These are phyloP conservation scores for Mystacides longicornis DNA, from an alignment of 2,888 invertebrate species.

Conservation along the genomic window DNA sequence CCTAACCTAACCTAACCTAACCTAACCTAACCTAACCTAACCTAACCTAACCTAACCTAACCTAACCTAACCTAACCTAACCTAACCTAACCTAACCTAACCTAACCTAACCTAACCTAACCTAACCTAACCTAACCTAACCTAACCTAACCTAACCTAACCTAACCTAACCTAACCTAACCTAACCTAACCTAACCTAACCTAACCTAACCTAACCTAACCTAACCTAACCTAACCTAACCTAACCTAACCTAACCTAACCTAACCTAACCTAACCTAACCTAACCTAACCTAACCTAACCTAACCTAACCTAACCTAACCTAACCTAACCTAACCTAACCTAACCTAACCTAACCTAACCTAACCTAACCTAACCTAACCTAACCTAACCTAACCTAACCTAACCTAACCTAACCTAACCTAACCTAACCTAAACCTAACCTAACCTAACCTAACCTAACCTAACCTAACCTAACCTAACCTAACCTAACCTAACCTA, in stretches of 20 bases:
- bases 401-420: not conserved
- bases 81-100: no score
- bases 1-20: not conserved
- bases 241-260: constrained; percentile 3
- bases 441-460: not conserved
- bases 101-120: not conserved
- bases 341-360: constrained; percentile 6
- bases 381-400: not conserved
- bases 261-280: constrained; percentile 7
- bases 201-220: not conserved
- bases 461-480: not conserved
- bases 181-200: not conserved
- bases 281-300: constrained; percentile 7
- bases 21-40: constrained; percentile 4
- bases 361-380: not conserved
- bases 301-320: constrained; percentile 7
- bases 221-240: not conserved
- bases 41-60: not conserved
- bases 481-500: no score
- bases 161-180: constrained; percentile 4
- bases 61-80: constrained; percentile 5
- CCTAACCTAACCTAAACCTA: not conserved
- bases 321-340: constrained; percentile 9
- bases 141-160: constrained; percentile 6
- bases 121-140: constrained; percentile 4